Evolutionary conservation across 2,888 invertebrate species (phyloP).

Genomic region (Megaustenia siamemsis): DNA sequence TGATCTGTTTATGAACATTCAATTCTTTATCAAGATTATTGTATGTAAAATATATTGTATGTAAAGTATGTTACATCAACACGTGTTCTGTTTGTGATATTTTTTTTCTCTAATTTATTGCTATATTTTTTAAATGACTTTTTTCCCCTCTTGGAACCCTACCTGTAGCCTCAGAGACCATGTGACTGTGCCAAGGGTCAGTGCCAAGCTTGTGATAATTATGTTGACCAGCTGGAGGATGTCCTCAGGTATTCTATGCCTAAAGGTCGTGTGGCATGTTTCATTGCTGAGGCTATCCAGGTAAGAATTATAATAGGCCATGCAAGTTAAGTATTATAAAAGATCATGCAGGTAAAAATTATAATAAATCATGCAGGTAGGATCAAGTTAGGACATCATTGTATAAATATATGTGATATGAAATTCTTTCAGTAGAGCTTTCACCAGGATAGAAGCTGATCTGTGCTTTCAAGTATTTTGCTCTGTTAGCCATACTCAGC

Average conservation of each 20-base stretch:
- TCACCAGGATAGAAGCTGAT: too few relatives aligned
- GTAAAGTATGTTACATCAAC: too few relatives aligned
- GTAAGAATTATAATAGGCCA: constrained; percentile 71
- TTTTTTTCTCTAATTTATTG: not conserved
- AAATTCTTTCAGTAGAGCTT: too few relatives aligned
- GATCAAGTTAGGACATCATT: not conserved
- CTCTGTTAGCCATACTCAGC: too few relatives aligned
- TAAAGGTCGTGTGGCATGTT: constrained; percentile 88
- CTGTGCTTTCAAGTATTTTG: too few relatives aligned
- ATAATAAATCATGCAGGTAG: not conserved
- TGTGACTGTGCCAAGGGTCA: constrained; percentile 74
- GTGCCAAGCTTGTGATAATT: constrained; percentile 86
- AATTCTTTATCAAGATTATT: too few relatives aligned
- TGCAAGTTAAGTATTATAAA: not conserved
- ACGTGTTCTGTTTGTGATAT: too few relatives aligned
- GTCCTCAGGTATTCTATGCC: constrained; percentile 89
- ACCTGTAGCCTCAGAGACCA: constrained; percentile 62
- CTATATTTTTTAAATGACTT: not conserved
- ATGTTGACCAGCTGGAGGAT: constrained; percentile 90
- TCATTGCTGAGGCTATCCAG: constrained; percentile 97
- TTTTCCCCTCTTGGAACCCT: not conserved
- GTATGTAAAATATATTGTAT: too few relatives aligned
- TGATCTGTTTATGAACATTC: too few relatives aligned
- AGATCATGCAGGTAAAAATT: too few relatives aligned
- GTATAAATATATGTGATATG: too few relatives aligned